Percentiles rank a stretch among this genome's conserved stretches.
phyloP scores from a whole-genome alignment of 2,797 vertebrate species.

The Sylvilagus floridanus region DNA sequence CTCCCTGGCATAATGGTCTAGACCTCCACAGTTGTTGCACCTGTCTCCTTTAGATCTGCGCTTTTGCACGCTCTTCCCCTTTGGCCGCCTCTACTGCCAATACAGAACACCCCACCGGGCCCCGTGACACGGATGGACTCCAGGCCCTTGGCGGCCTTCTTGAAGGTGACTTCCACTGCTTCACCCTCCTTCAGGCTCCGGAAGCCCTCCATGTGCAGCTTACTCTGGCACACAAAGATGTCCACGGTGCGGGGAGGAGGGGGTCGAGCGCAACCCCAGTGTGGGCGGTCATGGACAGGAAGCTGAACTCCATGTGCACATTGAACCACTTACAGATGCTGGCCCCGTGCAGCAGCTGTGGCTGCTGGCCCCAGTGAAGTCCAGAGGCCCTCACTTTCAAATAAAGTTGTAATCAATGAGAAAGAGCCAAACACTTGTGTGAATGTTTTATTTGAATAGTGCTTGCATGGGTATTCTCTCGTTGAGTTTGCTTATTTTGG shows the following conservation, averaged over 20 bases:
- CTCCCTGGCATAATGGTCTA: slow-evolving; percentile 98
- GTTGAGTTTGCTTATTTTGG: background rate
- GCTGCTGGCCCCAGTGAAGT: no score
- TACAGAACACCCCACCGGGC: slow-evolving; percentile 94
- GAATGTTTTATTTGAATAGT: background rate
- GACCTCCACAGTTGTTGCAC: slow-evolving; percentile 98
- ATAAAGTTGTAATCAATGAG: background rate
- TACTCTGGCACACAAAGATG: slow-evolving; percentile 90
- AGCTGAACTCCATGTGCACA: no score
- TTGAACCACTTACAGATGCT: no score
- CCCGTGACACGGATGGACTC: slow-evolving; percentile 96
- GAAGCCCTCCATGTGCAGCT: slow-evolving; percentile 99
- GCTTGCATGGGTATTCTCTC: background rate
- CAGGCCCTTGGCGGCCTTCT: slow-evolving; percentile 97
- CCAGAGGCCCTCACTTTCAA: background rate
- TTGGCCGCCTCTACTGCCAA: slow-evolving; percentile 96
- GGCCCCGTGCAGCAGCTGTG: no score
- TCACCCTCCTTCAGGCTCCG: slow-evolving; percentile 98
- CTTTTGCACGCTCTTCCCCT: slow-evolving; percentile 96
- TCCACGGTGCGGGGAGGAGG: no score
- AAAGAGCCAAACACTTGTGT: background rate
- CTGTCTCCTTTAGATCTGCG: slow-evolving; percentile 96
- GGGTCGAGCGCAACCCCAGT: no score
- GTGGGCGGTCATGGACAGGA: no score
- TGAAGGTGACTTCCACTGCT: slow-evolving; percentile 96